These are phyloP conservation scores for Phaetusa simplex DNA, from an alignment of 2,113 vertebrate genomes.

Conservation along the genomic window DNA sequence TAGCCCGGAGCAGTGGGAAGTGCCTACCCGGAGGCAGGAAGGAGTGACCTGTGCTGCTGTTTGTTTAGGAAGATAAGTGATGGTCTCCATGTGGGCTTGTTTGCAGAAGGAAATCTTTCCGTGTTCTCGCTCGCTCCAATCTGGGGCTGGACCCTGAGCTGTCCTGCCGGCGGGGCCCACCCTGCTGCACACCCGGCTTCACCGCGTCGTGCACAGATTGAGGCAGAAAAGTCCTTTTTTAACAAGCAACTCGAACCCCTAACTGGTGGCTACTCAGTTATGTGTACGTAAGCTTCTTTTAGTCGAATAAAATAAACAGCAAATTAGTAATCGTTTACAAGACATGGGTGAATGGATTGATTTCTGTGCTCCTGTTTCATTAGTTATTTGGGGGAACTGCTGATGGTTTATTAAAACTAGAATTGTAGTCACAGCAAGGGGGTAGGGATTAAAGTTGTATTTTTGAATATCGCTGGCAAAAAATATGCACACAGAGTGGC, in stretches of 20 bases:
- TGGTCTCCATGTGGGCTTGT: not conserved
- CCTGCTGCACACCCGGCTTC: not conserved
- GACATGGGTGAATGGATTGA: not conserved
- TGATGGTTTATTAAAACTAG: not conserved
- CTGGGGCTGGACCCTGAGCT: not conserved
- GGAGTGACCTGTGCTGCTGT: not conserved
- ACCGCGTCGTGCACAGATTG: accelerated
- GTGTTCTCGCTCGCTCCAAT: not conserved
- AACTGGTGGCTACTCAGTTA: not conserved
- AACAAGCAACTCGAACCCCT: not conserved
- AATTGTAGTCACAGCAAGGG: not conserved
- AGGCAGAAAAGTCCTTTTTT: not conserved
- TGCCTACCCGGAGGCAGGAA: not conserved
- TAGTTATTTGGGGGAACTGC: not conserved
- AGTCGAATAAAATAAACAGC: not conserved
- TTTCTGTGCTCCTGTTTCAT: not conserved
- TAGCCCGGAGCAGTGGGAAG: not conserved
- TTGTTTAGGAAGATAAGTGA: not conserved
- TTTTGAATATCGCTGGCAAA: not conserved
- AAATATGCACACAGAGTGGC: not conserved
- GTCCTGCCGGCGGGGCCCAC: not conserved
- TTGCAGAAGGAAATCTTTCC: not conserved
- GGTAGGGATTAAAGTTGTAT: not conserved
- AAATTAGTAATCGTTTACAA: not conserved
- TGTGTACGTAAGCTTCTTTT: not conserved